Percentiles rank a stretch among this genome's conserved stretches.
phyloP scores from a whole-genome alignment of 2,888 invertebrate genomes.

The Chloroclystis v-ata region DNA sequence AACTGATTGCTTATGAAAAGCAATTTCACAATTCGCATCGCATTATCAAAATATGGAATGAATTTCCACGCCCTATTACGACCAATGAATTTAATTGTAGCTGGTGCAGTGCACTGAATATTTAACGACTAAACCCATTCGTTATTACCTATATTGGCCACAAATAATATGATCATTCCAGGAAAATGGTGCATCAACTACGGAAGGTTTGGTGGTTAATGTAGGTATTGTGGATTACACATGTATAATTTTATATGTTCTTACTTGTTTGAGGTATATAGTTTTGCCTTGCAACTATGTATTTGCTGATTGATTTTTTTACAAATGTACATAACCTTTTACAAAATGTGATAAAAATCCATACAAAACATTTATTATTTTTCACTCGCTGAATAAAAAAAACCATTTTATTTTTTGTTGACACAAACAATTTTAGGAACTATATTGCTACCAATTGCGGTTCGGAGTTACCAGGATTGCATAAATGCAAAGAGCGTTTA shows the following conservation, averaged over 20 bases:
- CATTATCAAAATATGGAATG: constrained; percentile 34
- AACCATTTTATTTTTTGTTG: too few relatives aligned
- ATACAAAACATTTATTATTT: too few relatives aligned
- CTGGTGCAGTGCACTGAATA: neutral
- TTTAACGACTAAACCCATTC: constrained; percentile 1
- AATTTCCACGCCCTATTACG: constrained; percentile 20
- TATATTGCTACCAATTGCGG: constrained; percentile 40
- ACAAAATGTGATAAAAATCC: too few relatives aligned
- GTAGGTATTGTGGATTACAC: too few relatives aligned
- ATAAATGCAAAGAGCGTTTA: constrained; percentile 69
- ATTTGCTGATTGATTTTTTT: too few relatives aligned
- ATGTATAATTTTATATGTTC: too few relatives aligned
- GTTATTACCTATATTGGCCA: constrained; percentile 1
- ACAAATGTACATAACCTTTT: too few relatives aligned
- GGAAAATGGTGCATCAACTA: neutral
- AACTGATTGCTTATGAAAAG: constrained; percentile 32
- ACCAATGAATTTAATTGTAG: neutral
- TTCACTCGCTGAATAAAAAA: too few relatives aligned
- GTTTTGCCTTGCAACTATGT: too few relatives aligned
- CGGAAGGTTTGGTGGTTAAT: neutral
- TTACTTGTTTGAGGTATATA: too few relatives aligned
- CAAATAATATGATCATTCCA: neutral
- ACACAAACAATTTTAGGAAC: too few relatives aligned
- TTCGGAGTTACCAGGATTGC: constrained; percentile 54
- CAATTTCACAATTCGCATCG: constrained; percentile 28